Percentiles rank a stretch among this genome's conserved stretches.
These are phyloP conservation scores for Hystrix cristata DNA, from an alignment of 2,113 vertebrate species.

Conservation along the genomic window DNA sequence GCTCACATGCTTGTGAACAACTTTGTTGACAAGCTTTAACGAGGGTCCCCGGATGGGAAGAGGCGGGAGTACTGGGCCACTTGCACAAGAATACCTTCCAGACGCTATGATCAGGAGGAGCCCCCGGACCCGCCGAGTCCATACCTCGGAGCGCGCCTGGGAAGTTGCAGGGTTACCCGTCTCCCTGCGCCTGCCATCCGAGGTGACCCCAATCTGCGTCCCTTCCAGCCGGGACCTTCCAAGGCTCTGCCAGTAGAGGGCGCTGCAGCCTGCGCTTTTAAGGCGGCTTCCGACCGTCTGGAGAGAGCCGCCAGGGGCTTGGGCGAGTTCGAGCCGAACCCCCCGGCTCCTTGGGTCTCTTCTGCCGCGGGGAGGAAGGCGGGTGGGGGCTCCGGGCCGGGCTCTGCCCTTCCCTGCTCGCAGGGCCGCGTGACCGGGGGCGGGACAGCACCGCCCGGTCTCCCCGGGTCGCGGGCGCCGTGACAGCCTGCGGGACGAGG, in stretches of 20 bases:
- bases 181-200: background rate
- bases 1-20: background rate
- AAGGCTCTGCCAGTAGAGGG: constrained; percentile 36
- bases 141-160: background rate
- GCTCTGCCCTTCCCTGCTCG: background rate
- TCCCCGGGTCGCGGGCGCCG: too few species aligned
- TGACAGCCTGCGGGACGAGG: too few species aligned
- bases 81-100: background rate
- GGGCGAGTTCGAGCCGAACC: background rate
- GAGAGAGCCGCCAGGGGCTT: fast-evolving
- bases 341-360: background rate
- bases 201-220: background rate
- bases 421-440: too few species aligned
- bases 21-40: constrained; percentile 20
- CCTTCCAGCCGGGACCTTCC: background rate
- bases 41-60: background rate
- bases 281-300: fast-evolving
- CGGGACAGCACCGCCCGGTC: too few species aligned
- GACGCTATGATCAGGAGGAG: background rate
- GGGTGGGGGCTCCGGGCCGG: too few species aligned
- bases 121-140: fast-evolving
- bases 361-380: background rate
- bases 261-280: constrained; percentile 20
- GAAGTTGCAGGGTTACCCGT: background rate
- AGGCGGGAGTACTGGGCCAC: background rate